phyloP scores from a whole-genome alignment of 2,797 vertebrate genomes.

The Aselliscus stoliczkanus region DNA sequence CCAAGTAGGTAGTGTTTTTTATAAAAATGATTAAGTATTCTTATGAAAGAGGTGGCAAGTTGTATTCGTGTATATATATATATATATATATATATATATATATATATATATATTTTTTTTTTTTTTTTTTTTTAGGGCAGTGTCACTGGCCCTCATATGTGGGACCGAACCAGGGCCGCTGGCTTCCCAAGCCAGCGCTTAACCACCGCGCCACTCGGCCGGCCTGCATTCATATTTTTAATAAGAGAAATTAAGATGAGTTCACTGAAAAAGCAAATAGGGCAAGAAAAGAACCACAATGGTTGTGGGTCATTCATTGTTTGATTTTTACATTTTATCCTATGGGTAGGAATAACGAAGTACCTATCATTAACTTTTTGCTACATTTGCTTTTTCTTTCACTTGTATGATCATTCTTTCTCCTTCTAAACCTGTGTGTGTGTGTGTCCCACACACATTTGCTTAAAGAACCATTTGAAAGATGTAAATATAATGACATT shows the following conservation, averaged over 20 bases:
- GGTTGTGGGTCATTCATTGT: neutral
- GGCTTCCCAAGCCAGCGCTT: too few species aligned
- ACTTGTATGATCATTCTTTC: neutral
- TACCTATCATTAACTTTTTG: neutral
- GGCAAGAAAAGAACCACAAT: neutral
- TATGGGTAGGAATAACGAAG: neutral
- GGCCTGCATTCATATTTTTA: neutral
- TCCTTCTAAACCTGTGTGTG: neutral
- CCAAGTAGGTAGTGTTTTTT: neutral
- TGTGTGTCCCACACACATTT: neutral
- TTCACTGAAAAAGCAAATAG: neutral
- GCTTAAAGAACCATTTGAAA: neutral
- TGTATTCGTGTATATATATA: too few species aligned
- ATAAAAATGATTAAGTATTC: neutral
- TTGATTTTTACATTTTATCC: neutral
- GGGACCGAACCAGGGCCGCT: too few species aligned
- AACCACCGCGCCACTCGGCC: too few species aligned
- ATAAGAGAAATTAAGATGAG: neutral
- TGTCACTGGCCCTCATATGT: too few species aligned
- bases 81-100: too few species aligned
- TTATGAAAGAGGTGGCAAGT: neutral
- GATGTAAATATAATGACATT: neutral
- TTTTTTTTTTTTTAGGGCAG: too few species aligned
- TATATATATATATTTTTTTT: too few species aligned
- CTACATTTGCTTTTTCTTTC: neutral